A percentile compares a stretch with the other conserved stretches of the same genome.
These are phyloP conservation scores for Vulpes vulpes DNA, from an alignment of 2,113 vertebrate genomes.

Conservation along the genomic window DNA sequence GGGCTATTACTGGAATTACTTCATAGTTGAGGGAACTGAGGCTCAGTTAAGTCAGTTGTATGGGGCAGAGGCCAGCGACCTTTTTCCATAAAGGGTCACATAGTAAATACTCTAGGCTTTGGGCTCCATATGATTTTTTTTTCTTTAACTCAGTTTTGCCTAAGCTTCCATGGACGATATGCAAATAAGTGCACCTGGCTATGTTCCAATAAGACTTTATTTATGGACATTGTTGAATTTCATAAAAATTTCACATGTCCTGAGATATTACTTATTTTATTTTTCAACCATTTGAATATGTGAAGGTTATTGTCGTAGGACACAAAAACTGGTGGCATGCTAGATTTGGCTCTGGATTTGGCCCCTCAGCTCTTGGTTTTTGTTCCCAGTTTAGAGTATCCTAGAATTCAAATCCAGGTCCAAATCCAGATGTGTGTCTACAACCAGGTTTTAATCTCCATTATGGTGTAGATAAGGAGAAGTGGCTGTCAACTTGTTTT, in stretches of 20 bases:
- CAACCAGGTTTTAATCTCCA: neutral
- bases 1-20: neutral
- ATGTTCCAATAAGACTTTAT: neutral
- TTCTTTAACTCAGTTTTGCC: neutral
- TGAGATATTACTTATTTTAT: neutral
- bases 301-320: neutral
- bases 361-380: neutral
- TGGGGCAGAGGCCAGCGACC: neutral
- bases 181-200: neutral
- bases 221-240: neutral
- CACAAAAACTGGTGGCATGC: neutral
- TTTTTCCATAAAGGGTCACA: neutral
- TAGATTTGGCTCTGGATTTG: neutral
- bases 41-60: neutral
- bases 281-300: neutral
- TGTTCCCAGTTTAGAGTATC: neutral
- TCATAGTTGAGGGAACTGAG: neutral
- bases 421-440: neutral
- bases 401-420: neutral
- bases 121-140: neutral
- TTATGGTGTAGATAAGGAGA: neutral
- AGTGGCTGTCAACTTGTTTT: neutral
- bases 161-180: neutral
- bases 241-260: neutral
- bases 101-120: slow-evolving; percentile 16